Evolutionary conservation across 1,140 invertebrate genomes (phyloP), one percentile per base, ranked within the genome.

Genomic region (Plutomurus gul): DNA sequence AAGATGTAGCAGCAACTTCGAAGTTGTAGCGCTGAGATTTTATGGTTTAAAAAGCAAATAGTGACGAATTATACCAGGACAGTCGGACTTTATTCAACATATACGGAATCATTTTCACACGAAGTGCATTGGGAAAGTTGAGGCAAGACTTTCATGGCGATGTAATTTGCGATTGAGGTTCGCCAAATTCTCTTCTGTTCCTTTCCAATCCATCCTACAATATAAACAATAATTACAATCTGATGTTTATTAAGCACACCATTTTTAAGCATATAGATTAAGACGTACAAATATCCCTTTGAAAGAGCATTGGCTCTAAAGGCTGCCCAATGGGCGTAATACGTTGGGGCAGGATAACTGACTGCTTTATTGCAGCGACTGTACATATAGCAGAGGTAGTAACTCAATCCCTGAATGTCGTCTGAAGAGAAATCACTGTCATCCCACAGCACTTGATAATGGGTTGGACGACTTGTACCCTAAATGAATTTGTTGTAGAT

Each of bases 321-420:
- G 11, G 88, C 88, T 16, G 87, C 88, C 81, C 89, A 84, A 85
- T 89, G 88, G 39, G 89, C 87, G 84, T 89, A 89, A 80, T 89
- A 89, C 49, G 87, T 87, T 0, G 89, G 88, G 1, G 89, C 86
- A 18, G 89, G 89, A 79, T 88, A 88, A 16, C 87, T 88, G 8
- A 90, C 89, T 25, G 87, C 86, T 33, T 87, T 84, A 39, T 86
- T 86, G 84, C 89, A 90, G 33, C 89, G 86, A 5, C 85, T 85
- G 79, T 88, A 90, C 22, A 87, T 85, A 81, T 89, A 88, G 75
- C 89, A 90, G 43, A 89, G 85, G 70, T 85, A 83, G 79, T 87
- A 89, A 6, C 89, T 87, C 72, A 90, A 80, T 10, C 79, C 77
- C 71, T 89, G 87, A 27, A 90, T 76, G 49, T 88, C 84, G 81